Percentiles rank a stretch among this genome's conserved stretches.
Conservation (phyloP, 2,113 vertebrate genomes). For the Chlorodrepanis virens region DNA sequence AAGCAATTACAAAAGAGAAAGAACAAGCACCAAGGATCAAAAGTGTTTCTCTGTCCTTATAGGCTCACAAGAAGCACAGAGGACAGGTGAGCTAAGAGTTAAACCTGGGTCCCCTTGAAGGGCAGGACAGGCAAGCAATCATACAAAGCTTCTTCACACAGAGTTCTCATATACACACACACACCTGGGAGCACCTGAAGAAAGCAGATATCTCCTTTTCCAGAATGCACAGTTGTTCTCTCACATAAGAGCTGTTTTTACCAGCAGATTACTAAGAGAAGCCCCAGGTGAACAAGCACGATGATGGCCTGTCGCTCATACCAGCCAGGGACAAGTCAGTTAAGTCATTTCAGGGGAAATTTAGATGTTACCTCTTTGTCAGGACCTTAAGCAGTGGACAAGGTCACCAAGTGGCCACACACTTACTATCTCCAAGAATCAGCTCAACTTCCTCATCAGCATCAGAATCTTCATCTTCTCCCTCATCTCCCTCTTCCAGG, state of each 20-base stretch:
- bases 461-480: constrained; percentile 88
- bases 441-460: constrained; percentile 88
- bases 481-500: constrained; percentile 88
- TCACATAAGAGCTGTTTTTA: background rate
- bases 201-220: background rate
- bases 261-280: background rate
- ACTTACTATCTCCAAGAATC: constrained; percentile 93
- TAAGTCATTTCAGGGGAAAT: background rate
- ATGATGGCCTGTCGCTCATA: background rate
- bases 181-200: background rate
- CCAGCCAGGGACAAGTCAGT: background rate
- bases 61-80: background rate
- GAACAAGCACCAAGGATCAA: background rate
- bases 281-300: background rate
- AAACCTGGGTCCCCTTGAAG: background rate
- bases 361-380: background rate
- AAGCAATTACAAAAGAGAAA: background rate
- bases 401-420: background rate
- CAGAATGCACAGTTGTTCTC: background rate
- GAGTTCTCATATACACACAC: background rate
- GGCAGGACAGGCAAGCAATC: background rate
- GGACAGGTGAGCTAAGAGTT: background rate
- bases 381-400: background rate
- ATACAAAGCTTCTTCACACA: background rate
- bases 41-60: background rate